Evolutionary conservation across 2,888 invertebrate genomes (phyloP).

Genomic region (Ennomos fuscantarius): DNA sequence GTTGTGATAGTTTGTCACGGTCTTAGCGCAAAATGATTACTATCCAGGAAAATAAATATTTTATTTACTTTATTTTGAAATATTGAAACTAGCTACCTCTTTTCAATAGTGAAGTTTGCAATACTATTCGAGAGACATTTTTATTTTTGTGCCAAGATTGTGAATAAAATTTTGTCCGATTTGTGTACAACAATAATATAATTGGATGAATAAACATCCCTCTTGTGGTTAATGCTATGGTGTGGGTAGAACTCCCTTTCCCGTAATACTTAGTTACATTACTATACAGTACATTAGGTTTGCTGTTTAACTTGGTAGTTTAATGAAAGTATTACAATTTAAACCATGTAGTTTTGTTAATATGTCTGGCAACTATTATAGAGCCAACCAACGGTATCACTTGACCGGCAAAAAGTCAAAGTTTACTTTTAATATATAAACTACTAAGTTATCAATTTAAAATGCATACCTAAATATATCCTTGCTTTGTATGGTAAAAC

Average conservation of each 20-base stretch:
- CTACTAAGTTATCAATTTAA: slow-evolving; percentile 7
- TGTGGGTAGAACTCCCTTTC: slow-evolving; percentile 46
- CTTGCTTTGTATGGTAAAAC: slow-evolving; percentile 22
- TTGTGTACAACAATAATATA: slow-evolving; percentile 18
- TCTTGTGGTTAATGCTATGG: slow-evolving; percentile 49
- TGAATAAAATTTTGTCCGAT: neutral
- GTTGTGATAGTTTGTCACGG: slow-evolving; percentile 26
- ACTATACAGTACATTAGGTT: slow-evolving; percentile 5
- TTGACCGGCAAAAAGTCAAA: too few species aligned
- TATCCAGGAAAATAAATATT: neutral
- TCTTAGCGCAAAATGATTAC: neutral
- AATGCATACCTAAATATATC: slow-evolving; percentile 8
- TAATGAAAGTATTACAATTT: neutral
- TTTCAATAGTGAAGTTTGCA: too few species aligned
- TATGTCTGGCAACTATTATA: too few species aligned
- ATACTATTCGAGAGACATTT: too few species aligned
- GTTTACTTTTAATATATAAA: slow-evolving; percentile 1
- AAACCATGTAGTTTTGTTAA: too few species aligned
- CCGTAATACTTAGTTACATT: slow-evolving; percentile 14
- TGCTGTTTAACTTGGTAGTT: slow-evolving; percentile 18
- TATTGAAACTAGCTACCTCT: too few species aligned
- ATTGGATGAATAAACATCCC: slow-evolving; percentile 23
- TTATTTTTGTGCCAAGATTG: neutral
- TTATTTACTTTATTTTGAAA: too few species aligned
- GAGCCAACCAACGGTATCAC: too few species aligned